These are phyloP conservation scores for Hyperoplus immaculatus DNA, from an alignment of 2,797 vertebrate genomes.

Conservation along the genomic window DNA sequence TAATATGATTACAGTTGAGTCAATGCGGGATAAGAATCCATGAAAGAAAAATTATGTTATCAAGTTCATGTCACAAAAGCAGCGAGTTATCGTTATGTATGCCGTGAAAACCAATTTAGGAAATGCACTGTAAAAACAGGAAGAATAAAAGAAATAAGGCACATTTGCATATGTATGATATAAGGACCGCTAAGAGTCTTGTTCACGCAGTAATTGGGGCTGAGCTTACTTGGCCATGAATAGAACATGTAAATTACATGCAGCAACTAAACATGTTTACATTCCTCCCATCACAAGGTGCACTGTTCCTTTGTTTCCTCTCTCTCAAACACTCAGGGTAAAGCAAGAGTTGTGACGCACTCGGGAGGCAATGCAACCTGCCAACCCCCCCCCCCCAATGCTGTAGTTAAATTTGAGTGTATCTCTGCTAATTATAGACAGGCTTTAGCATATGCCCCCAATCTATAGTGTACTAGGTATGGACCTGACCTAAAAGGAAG, in stretches of 20 bases:
- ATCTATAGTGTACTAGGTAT: conserved; percentile 53
- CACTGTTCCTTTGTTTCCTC: conserved; percentile 58
- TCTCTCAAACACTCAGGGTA: background rate
- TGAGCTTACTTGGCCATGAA: conserved; percentile 65
- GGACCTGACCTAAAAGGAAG: conserved; percentile 54
- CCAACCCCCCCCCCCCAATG: conserved; percentile 50
- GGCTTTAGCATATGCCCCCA: conserved; percentile 56
- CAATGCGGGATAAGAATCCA: conserved; percentile 73
- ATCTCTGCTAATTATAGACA: conserved; percentile 69
- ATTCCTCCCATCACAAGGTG: conserved; percentile 15
- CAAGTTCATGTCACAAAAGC: conserved; percentile 62
- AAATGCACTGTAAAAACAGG: conserved; percentile 60
- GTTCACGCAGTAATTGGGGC: conserved; percentile 67
- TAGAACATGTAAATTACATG: conserved; percentile 70
- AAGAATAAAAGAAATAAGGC: conserved; percentile 52
- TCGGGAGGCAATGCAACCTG: conserved; percentile 62
- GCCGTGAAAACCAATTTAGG: conserved; percentile 65
- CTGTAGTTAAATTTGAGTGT: conserved; percentile 71
- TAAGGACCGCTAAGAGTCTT: conserved; percentile 52
- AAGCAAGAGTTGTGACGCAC: conserved; percentile 20
- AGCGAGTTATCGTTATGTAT: conserved; percentile 45
- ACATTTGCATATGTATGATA: conserved; percentile 73
- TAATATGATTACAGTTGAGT: conserved; percentile 80
- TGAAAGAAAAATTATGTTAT: conserved; percentile 72
- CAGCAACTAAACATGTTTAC: conserved; percentile 60